Evolutionary conservation across 2,113 vertebrate species (phyloP), one percentile per base, ranked within the genome.

Genomic region (Uria aalge): DNA sequence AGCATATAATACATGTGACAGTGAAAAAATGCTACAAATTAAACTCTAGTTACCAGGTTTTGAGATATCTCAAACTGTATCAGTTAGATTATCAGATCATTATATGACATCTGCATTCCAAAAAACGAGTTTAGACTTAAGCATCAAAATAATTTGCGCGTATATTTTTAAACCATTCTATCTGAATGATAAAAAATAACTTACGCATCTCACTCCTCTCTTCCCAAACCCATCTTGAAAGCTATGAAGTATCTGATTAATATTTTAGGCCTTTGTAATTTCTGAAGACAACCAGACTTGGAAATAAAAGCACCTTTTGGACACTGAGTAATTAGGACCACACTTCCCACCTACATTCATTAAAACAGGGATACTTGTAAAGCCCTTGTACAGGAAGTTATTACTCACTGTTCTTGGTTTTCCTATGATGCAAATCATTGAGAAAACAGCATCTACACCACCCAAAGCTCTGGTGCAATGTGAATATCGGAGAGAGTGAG

Each of bases 281-380:
- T 94, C 86, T 89, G 57, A 94, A 94, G 36, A 76, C 73, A 87
- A 24, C 47, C 77, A 73, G 71, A 77, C 66, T 71, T 89, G 53
- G 55, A 94, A 91, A 72, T 62, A 80, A 53, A 92, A 74, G 81
- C 76, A 94, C 24, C 24, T 94, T 95, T 96, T 74, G 52, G 69
- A 67, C 68, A 80, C 64, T 48, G 69, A 95, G 71, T 92, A 90
- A 97, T 94, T 69, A 68, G 74, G 79, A 77, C 50, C 64, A 81
- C 59, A 71, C 80, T 95, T 94, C 50, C 87, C 87, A 85, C 55
- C 59, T 84, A 78, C 77, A 45, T 62, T 94, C 52, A 94, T 85
- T 90, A 88, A 93, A 85, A 66, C 20, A 66, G 62, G n/a, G 52
- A 52, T 96, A 88, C 53, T 83, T 86, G 38, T 60, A 66, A 95